Evolutionary conservation across 1,140 invertebrate genomes (phyloP), one percentile per base, ranked within the genome.

Genomic region (Drosophila serrata): DNA sequence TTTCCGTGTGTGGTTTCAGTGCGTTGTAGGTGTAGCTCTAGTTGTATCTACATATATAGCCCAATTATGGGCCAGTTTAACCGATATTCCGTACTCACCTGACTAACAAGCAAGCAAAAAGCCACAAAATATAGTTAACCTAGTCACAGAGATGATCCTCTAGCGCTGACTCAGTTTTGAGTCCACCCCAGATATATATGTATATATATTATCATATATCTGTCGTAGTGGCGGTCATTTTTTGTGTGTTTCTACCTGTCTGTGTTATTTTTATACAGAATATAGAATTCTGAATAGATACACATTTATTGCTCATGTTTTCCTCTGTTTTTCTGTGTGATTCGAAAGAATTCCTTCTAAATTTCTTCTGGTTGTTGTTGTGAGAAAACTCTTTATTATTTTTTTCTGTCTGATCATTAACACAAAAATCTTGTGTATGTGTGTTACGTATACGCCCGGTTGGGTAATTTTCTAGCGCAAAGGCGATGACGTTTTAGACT

Each of bases 191-290:
- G 22, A 45, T 35, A n/a, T 51, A 49, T 49, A 48, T 42, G 15
- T 51, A 35, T 37, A 29, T 51, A 35, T 37, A 37, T n/a, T 49
- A 22, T 58, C 43, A 82, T 79, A 68, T 67, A 48, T 90, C 72
- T 85, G 77, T 81, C 86, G 61, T 67, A 61, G 69, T 24, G 64
- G 63, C 62, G 75, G 60, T 87, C 56, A 84, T 85, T 81, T 72
- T 64, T 75, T 77, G 63, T 87, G 74, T 65, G 63, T 80, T 62
- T 75, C 59, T 82, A 82, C 80, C 65, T 78, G 67, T 81, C 82
- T 85, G 77, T 78, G 85, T 90, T 88, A 81, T 88, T 85, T 90
- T 75, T 85, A 79, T 68, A 88, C 60, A 73, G 76, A 45, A 57
- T 72, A 58, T 53, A 53, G 49, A 53, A 53, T 75, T 79, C 82